Evolutionary conservation across 2,113 vertebrate genomes (phyloP).

Genomic region (Poecile atricapillus): DNA sequence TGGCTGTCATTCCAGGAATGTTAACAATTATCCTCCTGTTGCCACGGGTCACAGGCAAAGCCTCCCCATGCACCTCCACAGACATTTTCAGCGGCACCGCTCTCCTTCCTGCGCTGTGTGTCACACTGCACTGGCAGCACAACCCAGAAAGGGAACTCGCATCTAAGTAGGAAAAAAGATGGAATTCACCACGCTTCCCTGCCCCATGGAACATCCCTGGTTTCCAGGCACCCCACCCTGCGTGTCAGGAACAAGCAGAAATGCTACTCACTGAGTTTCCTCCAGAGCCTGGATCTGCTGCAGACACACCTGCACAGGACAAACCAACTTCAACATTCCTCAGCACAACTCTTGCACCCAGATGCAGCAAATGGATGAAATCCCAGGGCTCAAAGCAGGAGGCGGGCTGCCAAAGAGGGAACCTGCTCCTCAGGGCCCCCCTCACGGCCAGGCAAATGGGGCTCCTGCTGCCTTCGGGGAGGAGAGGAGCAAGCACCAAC

Average conservation of each 20-base stretch:
- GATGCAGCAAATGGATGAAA: neutral
- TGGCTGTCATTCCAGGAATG: neutral
- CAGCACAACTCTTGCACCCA: neutral
- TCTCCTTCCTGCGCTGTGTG: neutral
- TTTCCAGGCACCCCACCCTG: neutral
- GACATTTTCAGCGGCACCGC: neutral
- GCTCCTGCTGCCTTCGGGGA: fast-evolving
- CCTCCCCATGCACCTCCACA: neutral
- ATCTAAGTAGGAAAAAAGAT: neutral
- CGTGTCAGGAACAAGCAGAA: neutral
- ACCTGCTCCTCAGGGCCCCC: fast-evolving
- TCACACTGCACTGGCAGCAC: neutral
- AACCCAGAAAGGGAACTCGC: neutral
- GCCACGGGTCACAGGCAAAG: neutral
- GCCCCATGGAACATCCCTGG: neutral
- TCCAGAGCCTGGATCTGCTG: neutral
- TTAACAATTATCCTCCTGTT: neutral
- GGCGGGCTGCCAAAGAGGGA: neutral
- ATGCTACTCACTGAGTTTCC: neutral
- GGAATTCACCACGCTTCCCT: neutral
- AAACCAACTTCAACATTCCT: neutral
- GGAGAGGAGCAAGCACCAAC: neutral
- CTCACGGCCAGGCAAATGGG: neutral
- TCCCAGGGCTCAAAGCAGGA: neutral
- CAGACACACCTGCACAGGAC: neutral